Conservation (phyloP, 2,888 invertebrate species). For the Folsomia manolachei region DNA sequence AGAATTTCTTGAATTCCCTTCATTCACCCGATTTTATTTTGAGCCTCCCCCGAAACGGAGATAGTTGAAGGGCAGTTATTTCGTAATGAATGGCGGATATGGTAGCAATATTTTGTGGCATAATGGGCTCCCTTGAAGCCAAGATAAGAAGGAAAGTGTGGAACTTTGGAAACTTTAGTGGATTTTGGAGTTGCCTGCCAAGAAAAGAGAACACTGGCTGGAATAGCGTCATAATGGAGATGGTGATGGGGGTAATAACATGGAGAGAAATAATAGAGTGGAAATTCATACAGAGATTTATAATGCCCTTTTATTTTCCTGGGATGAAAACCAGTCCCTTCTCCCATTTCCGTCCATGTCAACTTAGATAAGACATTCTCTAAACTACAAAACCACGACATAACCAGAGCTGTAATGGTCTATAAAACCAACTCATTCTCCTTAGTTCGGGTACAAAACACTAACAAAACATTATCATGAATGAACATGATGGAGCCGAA, state of each 20-base stretch:
- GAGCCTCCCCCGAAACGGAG: neutral
- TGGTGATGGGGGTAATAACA: slow-evolving; percentile 3
- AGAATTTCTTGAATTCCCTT: slow-evolving; percentile 9
- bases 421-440: too few species aligned
- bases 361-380: slow-evolving; percentile 27
- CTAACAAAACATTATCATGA: too few species aligned
- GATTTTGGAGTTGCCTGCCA: neutral
- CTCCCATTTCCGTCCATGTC: slow-evolving; percentile 48
- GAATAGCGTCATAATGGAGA: neutral
- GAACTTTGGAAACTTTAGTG: neutral
- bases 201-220: slow-evolving; percentile 12
- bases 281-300: slow-evolving; percentile 7
- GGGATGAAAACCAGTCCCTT: slow-evolving; percentile 22
- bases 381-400: too few species aligned
- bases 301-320: slow-evolving; percentile 10
- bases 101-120: slow-evolving; percentile 48
- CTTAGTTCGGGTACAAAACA: too few species aligned
- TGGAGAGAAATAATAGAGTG: slow-evolving; percentile 1
- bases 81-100: slow-evolving; percentile 51
- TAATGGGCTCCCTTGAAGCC: slow-evolving; percentile 50
- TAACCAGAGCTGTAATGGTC: too few species aligned
- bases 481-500: too few species aligned
- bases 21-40: neutral
- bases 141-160: slow-evolving; percentile 22
- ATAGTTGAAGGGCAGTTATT: slow-evolving; percentile 18